A percentile compares a stretch with the other conserved stretches of the same genome.
These are phyloP conservation scores for Megaceryle torquata DNA, from an alignment of 2,113 vertebrate genomes.

Conservation along the genomic window DNA sequence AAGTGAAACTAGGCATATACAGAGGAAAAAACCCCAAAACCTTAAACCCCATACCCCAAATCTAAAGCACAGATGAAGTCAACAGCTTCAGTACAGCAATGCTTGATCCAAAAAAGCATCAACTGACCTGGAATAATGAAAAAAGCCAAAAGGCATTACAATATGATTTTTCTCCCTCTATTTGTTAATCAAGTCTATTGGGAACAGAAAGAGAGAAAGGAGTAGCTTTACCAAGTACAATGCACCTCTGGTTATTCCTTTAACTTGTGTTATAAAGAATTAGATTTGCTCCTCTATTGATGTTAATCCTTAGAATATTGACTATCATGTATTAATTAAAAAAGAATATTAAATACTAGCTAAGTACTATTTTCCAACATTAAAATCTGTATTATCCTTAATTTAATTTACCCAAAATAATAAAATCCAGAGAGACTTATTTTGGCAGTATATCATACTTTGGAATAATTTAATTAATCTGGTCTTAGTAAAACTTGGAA, in stretches of 20 bases:
- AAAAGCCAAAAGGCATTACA: background rate
- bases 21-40: background rate
- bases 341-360: constrained; percentile 44
- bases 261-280: background rate
- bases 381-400: constrained; percentile 52
- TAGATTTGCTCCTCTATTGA: constrained; percentile 17
- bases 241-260: constrained; percentile 1
- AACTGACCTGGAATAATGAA: background rate
- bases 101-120: background rate
- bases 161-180: rapidly evolving
- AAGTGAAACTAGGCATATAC: background rate
- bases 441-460: constrained; percentile 50
- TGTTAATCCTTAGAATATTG: constrained; percentile 53
- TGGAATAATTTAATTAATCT: constrained; percentile 65
- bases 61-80: background rate
- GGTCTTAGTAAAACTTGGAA: constrained; percentile 28
- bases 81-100: background rate
- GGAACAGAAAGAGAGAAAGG: background rate
- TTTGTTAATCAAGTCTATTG: background rate
- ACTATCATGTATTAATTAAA: constrained; percentile 23
- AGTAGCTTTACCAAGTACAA: background rate
- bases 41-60: background rate
- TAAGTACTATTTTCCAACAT: constrained; percentile 45
- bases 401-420: constrained; percentile 62
- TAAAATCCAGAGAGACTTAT: constrained; percentile 28